phyloP scores from a whole-genome alignment of 2,888 invertebrate species.

The Sinodicranocentrus sp. region DNA sequence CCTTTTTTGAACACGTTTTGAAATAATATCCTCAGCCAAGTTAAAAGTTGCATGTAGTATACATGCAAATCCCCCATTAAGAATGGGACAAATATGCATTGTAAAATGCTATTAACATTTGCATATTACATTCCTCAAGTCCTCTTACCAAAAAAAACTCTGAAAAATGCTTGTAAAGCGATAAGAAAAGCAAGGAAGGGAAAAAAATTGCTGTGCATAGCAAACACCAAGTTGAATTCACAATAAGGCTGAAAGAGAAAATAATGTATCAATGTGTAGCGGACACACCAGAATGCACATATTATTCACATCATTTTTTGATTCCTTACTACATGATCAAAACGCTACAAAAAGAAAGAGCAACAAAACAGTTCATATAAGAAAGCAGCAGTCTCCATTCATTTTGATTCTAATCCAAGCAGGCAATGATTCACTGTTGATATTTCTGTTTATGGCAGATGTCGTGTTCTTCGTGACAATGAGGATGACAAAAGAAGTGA shows the following conservation, averaged over 20 bases:
- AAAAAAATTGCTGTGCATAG: no score
- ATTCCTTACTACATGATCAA: neutral
- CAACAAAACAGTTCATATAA: neutral
- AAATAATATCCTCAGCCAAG: no score
- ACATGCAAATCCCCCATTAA: no score
- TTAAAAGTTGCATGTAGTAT: no score
- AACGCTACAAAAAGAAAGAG: neutral
- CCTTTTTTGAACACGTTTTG: neutral
- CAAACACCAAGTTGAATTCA: neutral
- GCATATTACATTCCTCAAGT: no score
- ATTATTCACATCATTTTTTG: neutral
- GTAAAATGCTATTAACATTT: no score
- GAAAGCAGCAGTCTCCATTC: no score
- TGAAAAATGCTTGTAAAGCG: no score
- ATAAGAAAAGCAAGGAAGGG: no score
- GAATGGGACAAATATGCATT: no score
- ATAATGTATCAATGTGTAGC: neutral
- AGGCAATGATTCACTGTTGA: constrained; percentile 59
- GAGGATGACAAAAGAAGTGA: constrained; percentile 65
- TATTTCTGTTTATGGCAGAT: constrained; percentile 69
- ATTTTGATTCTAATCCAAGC: constrained; percentile 16
- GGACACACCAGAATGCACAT: neutral
- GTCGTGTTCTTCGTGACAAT: constrained; percentile 69
- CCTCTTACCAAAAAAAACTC: no score
- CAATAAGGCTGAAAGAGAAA: neutral